phyloP scores from a whole-genome alignment of 2,113 vertebrate species.

The Chaetorhynchus papuensis region DNA sequence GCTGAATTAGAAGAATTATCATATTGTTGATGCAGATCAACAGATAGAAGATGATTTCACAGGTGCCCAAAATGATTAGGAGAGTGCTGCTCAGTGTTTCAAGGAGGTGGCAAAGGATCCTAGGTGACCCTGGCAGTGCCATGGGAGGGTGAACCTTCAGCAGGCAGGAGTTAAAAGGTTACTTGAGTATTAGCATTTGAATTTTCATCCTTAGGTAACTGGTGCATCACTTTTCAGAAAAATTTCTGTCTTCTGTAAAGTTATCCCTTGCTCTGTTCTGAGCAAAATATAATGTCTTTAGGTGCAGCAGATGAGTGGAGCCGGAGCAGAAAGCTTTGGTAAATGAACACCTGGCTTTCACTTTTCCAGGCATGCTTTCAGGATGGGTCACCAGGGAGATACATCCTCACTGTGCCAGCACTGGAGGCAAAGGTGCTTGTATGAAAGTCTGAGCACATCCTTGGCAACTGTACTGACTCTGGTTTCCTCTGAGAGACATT shows the following conservation, averaged over 20 bases:
- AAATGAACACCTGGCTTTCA: not conserved
- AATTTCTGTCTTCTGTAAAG: not conserved
- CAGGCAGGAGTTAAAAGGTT: not conserved
- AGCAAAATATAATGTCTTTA: not conserved
- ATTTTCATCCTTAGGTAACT: not conserved
- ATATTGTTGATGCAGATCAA: not conserved
- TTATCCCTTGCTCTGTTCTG: not conserved
- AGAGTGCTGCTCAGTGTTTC: not conserved
- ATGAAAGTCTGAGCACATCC: not conserved
- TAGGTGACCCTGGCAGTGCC: not conserved
- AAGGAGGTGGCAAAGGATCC: not conserved
- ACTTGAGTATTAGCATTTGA: not conserved
- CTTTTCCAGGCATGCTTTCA: not conserved
- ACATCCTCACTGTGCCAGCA: rapidly evolving
- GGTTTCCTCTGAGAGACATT: not conserved
- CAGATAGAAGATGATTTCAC: not conserved
- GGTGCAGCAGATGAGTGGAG: not conserved
- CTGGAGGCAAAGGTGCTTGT: not conserved
- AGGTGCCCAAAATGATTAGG: not conserved
- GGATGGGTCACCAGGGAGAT: not conserved
- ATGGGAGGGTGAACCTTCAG: not conserved
- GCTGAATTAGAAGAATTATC: not conserved
- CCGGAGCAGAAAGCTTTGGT: not conserved
- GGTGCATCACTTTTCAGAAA: not conserved
- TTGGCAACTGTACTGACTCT: not conserved